These are phyloP conservation scores for Equus quagga DNA, from an alignment of 2,113 vertebrate genomes.

Conservation along the genomic window DNA sequence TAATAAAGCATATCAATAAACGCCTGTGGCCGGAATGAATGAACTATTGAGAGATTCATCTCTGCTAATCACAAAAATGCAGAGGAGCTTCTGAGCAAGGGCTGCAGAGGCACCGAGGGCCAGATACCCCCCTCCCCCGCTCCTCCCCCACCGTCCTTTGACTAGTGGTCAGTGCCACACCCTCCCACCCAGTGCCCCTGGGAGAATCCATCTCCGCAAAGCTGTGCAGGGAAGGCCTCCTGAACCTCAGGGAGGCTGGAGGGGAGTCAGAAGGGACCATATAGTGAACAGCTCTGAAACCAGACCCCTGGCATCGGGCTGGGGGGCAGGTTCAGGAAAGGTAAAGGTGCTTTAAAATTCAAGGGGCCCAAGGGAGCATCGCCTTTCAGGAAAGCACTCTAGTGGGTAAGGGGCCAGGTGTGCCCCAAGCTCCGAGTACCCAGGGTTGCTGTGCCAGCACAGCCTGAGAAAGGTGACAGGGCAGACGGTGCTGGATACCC, in stretches of 20 bases:
- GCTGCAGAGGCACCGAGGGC: not conserved
- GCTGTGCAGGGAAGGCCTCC: not conserved
- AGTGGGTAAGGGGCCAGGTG: not conserved
- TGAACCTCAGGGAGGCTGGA: not conserved
- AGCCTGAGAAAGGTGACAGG: too few species aligned
- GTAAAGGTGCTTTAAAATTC: constrained; percentile 30
- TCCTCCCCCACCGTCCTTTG: not conserved
- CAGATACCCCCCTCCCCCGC: not conserved
- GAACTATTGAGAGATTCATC: not conserved
- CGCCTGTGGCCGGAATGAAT: not conserved
- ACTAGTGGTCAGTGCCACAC: not conserved
- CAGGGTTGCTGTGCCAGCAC: not conserved
- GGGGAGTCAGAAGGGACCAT: not conserved
- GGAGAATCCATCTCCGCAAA: not conserved
- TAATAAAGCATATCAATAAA: not conserved
- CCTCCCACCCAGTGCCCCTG: not conserved
- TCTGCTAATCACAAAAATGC: not conserved
- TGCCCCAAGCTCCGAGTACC: not conserved
- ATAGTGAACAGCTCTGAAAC: constrained; percentile 37
- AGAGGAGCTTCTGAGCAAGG: not conserved
- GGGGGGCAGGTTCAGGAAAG: rapidly evolving
- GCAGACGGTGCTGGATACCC: rapidly evolving
- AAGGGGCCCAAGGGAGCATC: not conserved
- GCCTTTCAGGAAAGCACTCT: not conserved
- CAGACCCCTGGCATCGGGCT: not conserved